A percentile compares a stretch with the other conserved stretches of the same genome.
Evolutionary conservation across 2,888 invertebrate genomes (phyloP).

Genomic region (Agonopterix alstromeriana): DNA sequence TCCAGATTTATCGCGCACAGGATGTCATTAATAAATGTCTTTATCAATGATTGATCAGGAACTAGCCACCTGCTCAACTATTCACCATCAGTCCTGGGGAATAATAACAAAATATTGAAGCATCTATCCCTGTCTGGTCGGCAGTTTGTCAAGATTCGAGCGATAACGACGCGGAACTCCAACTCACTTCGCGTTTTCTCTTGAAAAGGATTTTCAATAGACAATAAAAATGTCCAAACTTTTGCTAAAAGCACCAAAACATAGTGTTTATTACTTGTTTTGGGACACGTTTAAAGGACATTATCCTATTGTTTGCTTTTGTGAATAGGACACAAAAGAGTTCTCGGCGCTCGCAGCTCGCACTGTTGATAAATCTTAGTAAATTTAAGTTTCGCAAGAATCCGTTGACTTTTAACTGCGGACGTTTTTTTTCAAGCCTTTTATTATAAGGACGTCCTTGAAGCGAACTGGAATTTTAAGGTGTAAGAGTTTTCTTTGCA

Average conservation of each 20-base stretch:
- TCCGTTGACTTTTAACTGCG: neutral
- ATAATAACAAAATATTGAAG: conserved; percentile 31
- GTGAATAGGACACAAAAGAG: conserved; percentile 20
- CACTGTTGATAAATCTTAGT: conserved; percentile 13
- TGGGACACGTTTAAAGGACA: conserved; percentile 32
- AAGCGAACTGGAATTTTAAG: neutral
- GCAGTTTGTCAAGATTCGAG: conserved; percentile 42
- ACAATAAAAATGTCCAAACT: conserved; percentile 56
- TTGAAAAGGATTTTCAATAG: conserved; percentile 31
- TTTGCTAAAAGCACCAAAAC: conserved; percentile 36
- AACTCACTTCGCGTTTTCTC: conserved; percentile 26
- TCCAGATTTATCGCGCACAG: no score
- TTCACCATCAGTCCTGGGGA: conserved; percentile 22
- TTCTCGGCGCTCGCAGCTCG: conserved; percentile 15
- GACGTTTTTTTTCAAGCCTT: neutral
- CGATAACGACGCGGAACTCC: conserved; percentile 8
- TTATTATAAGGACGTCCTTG: neutral
- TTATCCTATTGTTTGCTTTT: conserved; percentile 36
- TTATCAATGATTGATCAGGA: conserved; percentile 13
- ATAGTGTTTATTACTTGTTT: conserved; percentile 41
- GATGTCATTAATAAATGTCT: neutral
- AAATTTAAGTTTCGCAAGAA: no score
- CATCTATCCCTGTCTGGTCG: conserved; percentile 29
- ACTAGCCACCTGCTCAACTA: conserved; percentile 12
- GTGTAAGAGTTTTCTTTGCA: neutral